Conservation (phyloP, 2,888 invertebrate genomes). For the Hipparchia sbordonii region DNA sequence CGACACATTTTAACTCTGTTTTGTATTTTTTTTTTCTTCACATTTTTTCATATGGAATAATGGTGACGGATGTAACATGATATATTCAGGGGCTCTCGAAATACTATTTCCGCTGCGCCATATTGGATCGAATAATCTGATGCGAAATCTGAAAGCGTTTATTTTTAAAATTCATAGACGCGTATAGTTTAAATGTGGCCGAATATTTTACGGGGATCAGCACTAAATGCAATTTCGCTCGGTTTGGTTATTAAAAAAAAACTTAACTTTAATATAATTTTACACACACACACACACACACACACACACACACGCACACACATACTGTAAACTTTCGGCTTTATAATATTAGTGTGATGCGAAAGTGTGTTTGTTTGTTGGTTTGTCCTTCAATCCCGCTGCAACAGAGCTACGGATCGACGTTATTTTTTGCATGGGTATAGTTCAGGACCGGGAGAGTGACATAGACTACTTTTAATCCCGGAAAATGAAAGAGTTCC, state of each 20-base stretch:
- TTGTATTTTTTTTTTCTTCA: constrained; percentile 2
- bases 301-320: too few relatives aligned
- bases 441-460: too few relatives aligned
- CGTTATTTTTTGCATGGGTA: too few relatives aligned
- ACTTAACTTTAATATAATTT: neutral
- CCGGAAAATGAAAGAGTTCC: too few relatives aligned
- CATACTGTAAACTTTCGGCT: too few relatives aligned
- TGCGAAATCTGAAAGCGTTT: constrained; percentile 37
- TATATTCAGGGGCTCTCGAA: constrained; percentile 39
- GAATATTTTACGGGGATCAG: constrained; percentile 1
- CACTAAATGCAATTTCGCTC: neutral
- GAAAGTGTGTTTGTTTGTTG: too few relatives aligned
- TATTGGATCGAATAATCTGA: constrained; percentile 41
- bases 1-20: constrained; percentile 17
- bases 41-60: constrained; percentile 21
- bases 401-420: too few relatives aligned
- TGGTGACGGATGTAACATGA: constrained; percentile 33
- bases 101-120: constrained; percentile 44
- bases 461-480: too few relatives aligned
- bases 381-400: too few relatives aligned
- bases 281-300: too few relatives aligned
- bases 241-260: neutral
- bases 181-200: constrained; percentile 27
- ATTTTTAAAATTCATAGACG: constrained; percentile 38
- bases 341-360: too few relatives aligned